These are phyloP conservation scores for Barnardius zonarius DNA, from an alignment of 2,113 vertebrate genomes.

Conservation along the genomic window DNA sequence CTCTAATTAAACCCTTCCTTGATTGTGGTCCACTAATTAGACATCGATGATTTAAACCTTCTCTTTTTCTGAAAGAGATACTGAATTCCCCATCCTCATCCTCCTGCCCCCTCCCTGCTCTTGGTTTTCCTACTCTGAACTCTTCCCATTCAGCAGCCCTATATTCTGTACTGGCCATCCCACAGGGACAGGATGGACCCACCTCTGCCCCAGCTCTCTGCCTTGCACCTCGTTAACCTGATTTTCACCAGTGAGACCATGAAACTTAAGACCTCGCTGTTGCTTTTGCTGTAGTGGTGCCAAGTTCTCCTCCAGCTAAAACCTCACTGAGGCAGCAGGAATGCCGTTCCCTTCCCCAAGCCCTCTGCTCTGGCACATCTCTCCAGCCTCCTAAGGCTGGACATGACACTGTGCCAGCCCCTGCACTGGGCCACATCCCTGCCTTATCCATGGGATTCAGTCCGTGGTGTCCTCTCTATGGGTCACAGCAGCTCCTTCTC, in stretches of 20 bases:
- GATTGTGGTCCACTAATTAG: slow-evolving; percentile 56
- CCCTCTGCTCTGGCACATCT: background rate
- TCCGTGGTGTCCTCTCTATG: background rate
- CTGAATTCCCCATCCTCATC: background rate
- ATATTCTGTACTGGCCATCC: background rate
- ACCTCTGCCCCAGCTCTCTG: background rate
- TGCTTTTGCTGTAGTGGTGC: background rate
- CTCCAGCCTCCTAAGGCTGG: background rate
- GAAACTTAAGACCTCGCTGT: background rate
- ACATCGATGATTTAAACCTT: background rate
- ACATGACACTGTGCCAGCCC: rapidly evolving
- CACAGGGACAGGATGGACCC: rapidly evolving
- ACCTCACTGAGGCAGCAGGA: background rate
- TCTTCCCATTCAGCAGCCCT: background rate
- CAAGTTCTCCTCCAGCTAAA: background rate
- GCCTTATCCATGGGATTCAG: background rate
- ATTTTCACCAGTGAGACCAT: background rate
- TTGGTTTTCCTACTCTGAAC: background rate
- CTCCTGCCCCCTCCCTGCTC: background rate
- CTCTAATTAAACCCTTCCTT: slow-evolving; percentile 60
- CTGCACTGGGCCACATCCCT: background rate
- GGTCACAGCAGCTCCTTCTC: background rate
- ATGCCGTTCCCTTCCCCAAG: background rate
- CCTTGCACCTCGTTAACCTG: background rate
- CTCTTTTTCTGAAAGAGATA: background rate